Evolutionary conservation across 37 sponge, comb jelly and placozoan species (phyloP), one percentile per base, ranked within the genome.

Genomic region (Ianthella basta): DNA sequence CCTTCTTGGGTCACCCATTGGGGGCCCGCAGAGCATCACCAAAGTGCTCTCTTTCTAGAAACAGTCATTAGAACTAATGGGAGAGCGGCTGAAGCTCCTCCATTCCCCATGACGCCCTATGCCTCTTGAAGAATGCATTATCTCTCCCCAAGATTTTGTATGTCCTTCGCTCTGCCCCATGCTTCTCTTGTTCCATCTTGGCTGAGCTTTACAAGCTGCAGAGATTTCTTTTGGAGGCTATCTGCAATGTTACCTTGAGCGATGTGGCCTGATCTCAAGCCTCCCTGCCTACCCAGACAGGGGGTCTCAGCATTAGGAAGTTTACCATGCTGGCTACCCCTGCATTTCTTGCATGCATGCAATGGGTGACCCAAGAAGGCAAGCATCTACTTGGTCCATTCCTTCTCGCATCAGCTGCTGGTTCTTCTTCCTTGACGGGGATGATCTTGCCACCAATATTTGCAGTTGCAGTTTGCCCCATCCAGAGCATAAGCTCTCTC

Each of bases 141-240:
- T 55, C 90, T 29, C 79, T 89, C 56, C 86, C 90, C 18, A 85
- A 85, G 60, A 64, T 89, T n/a, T 50, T 85, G 0, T 72, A 89
- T 55, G 34, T 69, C 19, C 77, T 89, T 21, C 27, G 90, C 18
- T 81, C 86, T 68, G 60, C 90, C 6, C 90, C 82, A 14, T 85
- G 77, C 80, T 40, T 64, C 67, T 33, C 63, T 4, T 59, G 68
- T 35, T 21, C 36, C 41, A 6, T 59, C 19, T 40, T 72, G 8
- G 37, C 20, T 8, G 36, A 14, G 13, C 82, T 35, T 83, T 66
- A 88, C 75, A 33, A 73, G 10, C 16, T 27, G 35, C 63, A 60
- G 25, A 72, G 61, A 56, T 73, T 82, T 50, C 64, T 86, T 38
- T 40, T 90, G 6, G 55, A 60, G 30, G 30, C 10, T 24, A 82